Evolutionary conservation across 2,888 invertebrate species (phyloP), one percentile per base, ranked within the genome.

Genomic region (Drosophila anomelani): DNA sequence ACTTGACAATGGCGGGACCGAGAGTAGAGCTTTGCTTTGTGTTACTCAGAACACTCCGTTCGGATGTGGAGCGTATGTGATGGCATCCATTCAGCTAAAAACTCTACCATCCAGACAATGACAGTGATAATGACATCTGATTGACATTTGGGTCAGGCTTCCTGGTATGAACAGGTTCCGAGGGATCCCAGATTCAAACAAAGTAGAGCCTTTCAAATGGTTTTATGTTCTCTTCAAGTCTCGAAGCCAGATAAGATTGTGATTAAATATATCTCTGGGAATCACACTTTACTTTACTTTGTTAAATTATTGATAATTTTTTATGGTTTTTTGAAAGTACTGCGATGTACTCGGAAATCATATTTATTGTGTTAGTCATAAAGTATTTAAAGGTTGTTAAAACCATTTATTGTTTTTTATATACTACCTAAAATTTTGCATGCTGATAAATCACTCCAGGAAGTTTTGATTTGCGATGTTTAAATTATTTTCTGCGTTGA

Each of bases 71-170:
- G 76, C 66, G 59, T 12, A 6, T 62, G 78, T 38, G 41, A 36
- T 62, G 73, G 77, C 57, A 63, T 58, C 70, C 57, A 55, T 62
- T 59, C 32, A 60, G 47, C 51, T 34, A 73, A 75, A 73, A 75
- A 72, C 75, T 81, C 77, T 54, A 67, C 64, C 73, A 71, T 75
- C 63, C 55, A 63, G 55, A 54, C 75, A 85, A 77, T 77, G 73
- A 10, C 29, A 34, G 59, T 75, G 55, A 60, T 43, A 74, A 60
- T 60, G 82, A 76, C 82, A 79, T 77, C 41, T 87, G 85, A 83
- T 79, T 87, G 87, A 81, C 80, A 81, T 81, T 75, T 80, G 64
- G 87, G 83, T 77, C 74, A 75, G 56, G 55, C 71, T 81, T 87
- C 85, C 83, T 79, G 66, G 38, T 43, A 8, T 1, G 26, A 23